phyloP scores from a whole-genome alignment of 2,888 invertebrate genomes.

The Dusona sp. region DNA sequence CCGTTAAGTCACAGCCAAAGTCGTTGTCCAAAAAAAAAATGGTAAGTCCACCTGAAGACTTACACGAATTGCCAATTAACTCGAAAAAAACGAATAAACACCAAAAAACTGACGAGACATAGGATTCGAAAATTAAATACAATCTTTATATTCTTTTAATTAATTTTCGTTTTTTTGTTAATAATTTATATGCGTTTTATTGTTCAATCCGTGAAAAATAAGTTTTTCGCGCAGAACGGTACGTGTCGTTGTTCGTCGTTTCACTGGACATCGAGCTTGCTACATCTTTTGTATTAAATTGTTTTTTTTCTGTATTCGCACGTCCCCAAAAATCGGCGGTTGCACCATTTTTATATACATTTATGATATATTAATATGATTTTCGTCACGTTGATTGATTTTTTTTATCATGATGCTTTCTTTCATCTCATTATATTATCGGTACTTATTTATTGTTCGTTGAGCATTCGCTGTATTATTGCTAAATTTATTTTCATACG shows the following conservation, averaged over 20 bases:
- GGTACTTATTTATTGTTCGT: slow-evolving; percentile 31
- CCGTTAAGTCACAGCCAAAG: slow-evolving; percentile 85
- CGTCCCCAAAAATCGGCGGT: slow-evolving; percentile 34
- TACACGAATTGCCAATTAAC: slow-evolving; percentile 81
- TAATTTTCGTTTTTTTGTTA: slow-evolving; percentile 45
- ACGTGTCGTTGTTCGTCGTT: slow-evolving; percentile 63
- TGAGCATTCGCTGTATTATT: slow-evolving; percentile 50
- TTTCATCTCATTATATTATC: slow-evolving; percentile 48
- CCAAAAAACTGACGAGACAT: slow-evolving; percentile 62
- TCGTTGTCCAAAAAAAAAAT: slow-evolving; percentile 85
- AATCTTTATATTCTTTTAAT: slow-evolving; percentile 35
- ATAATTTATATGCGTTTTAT: slow-evolving; percentile 41
- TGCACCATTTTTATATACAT: slow-evolving; percentile 25
- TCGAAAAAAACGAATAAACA: slow-evolving; percentile 57
- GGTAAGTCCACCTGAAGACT: slow-evolving; percentile 85
- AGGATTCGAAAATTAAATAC: slow-evolving; percentile 54
- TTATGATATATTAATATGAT: slow-evolving; percentile 16
- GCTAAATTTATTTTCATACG: slow-evolving; percentile 24
- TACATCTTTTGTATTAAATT: slow-evolving; percentile 27
- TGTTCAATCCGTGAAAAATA: slow-evolving; percentile 52
- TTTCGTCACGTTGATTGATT: slow-evolving; percentile 32
- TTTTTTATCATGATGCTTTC: neutral
- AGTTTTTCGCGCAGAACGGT: slow-evolving; percentile 65
- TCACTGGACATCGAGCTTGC: slow-evolving; percentile 61
- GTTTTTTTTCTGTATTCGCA: slow-evolving; percentile 20